These are phyloP conservation scores for Tiaroga cobitis DNA, from an alignment of 2,797 vertebrate genomes.

Conservation along the genomic window DNA sequence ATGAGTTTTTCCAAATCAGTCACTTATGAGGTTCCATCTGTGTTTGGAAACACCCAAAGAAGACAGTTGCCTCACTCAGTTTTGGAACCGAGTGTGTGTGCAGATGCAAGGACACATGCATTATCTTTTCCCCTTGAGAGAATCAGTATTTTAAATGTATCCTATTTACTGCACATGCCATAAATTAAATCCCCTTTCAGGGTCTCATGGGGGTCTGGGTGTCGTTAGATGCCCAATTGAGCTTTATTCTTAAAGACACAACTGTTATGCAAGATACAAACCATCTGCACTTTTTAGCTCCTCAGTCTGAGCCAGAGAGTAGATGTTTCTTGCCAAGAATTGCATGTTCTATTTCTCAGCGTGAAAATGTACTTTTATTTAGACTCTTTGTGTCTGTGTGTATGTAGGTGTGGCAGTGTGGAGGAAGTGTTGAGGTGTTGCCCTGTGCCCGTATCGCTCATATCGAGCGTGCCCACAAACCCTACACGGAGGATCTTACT, in stretches of 20 bases:
- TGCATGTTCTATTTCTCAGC: neutral
- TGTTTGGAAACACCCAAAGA: neutral
- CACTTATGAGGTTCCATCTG: neutral
- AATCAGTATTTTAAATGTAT: neutral
- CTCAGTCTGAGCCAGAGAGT: neutral
- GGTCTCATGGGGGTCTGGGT: neutral
- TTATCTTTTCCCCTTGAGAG: neutral
- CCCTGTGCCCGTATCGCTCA: slow-evolving; percentile 95
- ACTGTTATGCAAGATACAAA: slow-evolving; percentile 1
- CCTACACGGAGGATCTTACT: slow-evolving; percentile 94
- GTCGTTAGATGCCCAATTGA: neutral
- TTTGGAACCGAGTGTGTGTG: neutral
- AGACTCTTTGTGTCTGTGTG: slow-evolving; percentile 37
- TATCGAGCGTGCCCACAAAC: slow-evolving; percentile 96
- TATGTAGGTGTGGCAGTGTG: slow-evolving; percentile 81
- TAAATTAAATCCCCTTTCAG: neutral
- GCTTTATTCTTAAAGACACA: neutral
- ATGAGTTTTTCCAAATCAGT: neutral
- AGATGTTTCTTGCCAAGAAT: slow-evolving; percentile 9
- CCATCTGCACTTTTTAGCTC: neutral
- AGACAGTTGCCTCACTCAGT: neutral
- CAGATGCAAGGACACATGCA: neutral
- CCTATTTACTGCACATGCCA: neutral
- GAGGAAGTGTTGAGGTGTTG: slow-evolving; percentile 94
- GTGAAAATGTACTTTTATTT: neutral